Evolutionary conservation across 2,888 invertebrate species (phyloP).

Genomic region (Amphipoea lucens): DNA sequence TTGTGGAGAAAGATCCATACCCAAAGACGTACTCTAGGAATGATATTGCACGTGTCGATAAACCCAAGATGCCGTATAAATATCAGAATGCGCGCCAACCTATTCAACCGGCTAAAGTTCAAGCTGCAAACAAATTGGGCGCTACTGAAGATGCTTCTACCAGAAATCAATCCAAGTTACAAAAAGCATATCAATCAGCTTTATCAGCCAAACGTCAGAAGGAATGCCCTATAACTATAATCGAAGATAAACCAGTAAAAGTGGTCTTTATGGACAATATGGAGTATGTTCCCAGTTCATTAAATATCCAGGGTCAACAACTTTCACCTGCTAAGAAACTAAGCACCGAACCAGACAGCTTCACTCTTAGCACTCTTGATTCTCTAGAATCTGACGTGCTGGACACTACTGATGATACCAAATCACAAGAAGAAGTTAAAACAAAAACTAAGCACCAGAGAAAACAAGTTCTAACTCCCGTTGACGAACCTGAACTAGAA

Average conservation of each 20-base stretch:
- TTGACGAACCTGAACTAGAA: slow-evolving; percentile 85
- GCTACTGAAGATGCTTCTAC: slow-evolving; percentile 74
- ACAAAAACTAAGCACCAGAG: slow-evolving; percentile 86
- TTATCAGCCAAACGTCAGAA: slow-evolving; percentile 83
- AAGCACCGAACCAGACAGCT: slow-evolving; percentile 67
- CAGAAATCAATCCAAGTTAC: slow-evolving; percentile 84
- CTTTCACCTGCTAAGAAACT: slow-evolving; percentile 79
- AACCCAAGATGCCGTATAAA: slow-evolving; percentile 76
- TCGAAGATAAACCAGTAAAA: slow-evolving; percentile 88
- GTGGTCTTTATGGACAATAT: slow-evolving; percentile 83
- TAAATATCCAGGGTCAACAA: slow-evolving; percentile 84
- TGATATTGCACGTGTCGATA: slow-evolving; percentile 76
- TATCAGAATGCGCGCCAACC: slow-evolving; percentile 70
- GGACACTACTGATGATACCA: slow-evolving; percentile 76
- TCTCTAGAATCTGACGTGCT: slow-evolving; percentile 80
- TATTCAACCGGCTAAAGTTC: slow-evolving; percentile 70
- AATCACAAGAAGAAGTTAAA: slow-evolving; percentile 79
- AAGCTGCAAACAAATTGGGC: slow-evolving; percentile 66
- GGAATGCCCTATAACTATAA: slow-evolving; percentile 82
- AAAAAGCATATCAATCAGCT: slow-evolving; percentile 85
- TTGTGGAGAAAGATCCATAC: slow-evolving; percentile 78
- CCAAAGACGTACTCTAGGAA: slow-evolving; percentile 77
- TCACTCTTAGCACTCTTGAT: slow-evolving; percentile 74
- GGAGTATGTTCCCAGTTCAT: slow-evolving; percentile 76
- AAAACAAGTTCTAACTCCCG: slow-evolving; percentile 88